Evolutionary conservation across 1,140 invertebrate genomes (phyloP).

Genomic region (Danaus melanippus): DNA sequence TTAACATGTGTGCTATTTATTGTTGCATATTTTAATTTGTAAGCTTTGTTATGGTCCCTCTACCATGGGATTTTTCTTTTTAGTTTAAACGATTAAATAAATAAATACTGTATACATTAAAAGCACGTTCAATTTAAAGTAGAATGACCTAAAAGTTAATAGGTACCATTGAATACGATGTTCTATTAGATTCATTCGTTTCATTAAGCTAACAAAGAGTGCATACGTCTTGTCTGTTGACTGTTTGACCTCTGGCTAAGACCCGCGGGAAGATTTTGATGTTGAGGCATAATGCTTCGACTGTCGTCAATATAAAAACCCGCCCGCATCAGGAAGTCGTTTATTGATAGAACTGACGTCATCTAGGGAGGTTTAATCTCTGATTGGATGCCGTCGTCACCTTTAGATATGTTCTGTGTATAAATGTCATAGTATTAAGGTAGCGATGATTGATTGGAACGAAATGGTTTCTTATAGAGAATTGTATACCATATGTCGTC

Average conservation of each 20-base stretch:
- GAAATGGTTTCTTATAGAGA: too few relatives aligned
- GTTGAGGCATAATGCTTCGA: conserved; percentile 42
- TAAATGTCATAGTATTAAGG: not conserved
- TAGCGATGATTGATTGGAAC: too few relatives aligned
- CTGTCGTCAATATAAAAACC: conserved; percentile 60
- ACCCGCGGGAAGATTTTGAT: conserved; percentile 47
- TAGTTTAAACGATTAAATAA: too few relatives aligned
- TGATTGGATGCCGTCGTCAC: conserved; percentile 43
- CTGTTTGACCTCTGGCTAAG: conserved; percentile 55
- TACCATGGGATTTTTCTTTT: too few relatives aligned
- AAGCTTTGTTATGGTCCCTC: not conserved
- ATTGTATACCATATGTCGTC: too few relatives aligned
- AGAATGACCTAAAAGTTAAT: conserved; percentile 18
- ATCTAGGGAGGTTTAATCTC: conserved; percentile 35
- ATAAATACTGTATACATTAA: too few relatives aligned
- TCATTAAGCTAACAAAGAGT: conserved; percentile 40
- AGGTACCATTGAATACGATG: conserved; percentile 40
- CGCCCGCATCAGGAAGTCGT: conserved; percentile 63
- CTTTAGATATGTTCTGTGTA: conserved; percentile 11
- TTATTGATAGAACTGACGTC: conserved; percentile 55
- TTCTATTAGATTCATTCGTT: conserved; percentile 59
- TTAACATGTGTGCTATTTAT: conserved; percentile 9
- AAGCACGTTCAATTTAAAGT: not conserved
- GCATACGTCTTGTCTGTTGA: conserved; percentile 43
- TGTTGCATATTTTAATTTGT: conserved; percentile 7